Percentiles rank a stretch among this genome's conserved stretches.
Evolutionary conservation across 2,797 vertebrate species (phyloP).

Genomic region (Synaphobranchus kaupii): DNA sequence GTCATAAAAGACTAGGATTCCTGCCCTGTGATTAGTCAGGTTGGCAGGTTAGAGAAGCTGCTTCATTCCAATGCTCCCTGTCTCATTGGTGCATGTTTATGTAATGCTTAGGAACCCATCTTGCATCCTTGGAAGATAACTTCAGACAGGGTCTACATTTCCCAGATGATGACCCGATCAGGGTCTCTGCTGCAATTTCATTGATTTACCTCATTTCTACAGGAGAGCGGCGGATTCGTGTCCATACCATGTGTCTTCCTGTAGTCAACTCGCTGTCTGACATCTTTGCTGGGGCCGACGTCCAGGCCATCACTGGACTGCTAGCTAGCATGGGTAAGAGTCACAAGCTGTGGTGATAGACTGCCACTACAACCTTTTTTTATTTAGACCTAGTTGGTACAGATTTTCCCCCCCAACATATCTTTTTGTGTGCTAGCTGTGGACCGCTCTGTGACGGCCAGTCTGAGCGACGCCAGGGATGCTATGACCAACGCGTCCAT

Average conservation of each 20-base stretch:
- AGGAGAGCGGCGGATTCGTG: conserved; percentile 95
- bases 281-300: conserved; percentile 90
- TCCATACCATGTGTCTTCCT: conserved; percentile 95
- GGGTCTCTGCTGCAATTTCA: too few relatives aligned
- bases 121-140: not conserved
- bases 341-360: not conserved
- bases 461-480: conserved; percentile 88
- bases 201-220: not conserved
- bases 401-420: not conserved
- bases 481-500: conserved; percentile 92
- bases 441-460: conserved; percentile 86
- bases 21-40: not conserved
- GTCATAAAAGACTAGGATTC: not conserved
- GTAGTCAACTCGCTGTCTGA: conserved; percentile 89
- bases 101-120: not conserved
- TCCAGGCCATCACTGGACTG: conserved; percentile 89
- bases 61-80: too few relatives aligned
- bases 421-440: conserved; percentile 73
- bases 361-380: too few relatives aligned
- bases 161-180: not conserved
- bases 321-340: conserved; percentile 93
- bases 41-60: not conserved
- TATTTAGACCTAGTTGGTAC: not conserved
- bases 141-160: not conserved
- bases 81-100: too few relatives aligned